Conservation (phyloP, 2,888 invertebrate species). For the Cheilosia pagana region DNA sequence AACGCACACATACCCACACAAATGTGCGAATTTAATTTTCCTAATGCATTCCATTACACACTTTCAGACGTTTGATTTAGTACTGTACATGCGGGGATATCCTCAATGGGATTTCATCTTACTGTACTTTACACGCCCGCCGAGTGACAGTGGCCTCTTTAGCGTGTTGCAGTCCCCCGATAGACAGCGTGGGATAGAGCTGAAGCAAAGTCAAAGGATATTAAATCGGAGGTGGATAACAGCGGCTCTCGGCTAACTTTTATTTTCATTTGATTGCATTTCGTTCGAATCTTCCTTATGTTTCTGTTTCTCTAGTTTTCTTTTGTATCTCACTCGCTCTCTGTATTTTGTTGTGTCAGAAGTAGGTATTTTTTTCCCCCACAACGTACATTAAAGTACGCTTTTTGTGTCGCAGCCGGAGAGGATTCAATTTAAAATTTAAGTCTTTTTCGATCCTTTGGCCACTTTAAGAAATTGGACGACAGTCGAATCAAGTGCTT, state of each 20-base stretch:
- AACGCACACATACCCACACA: neutral
- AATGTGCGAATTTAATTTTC: constrained; percentile 71
- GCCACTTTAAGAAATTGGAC: constrained; percentile 73
- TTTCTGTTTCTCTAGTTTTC: constrained; percentile 5
- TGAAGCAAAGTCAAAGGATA: constrained; percentile 56
- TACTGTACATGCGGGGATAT: constrained; percentile 36
- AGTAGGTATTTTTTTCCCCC: constrained; percentile 14
- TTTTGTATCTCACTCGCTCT: constrained; percentile 4
- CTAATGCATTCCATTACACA: constrained; percentile 73
- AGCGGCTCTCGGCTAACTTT: constrained; percentile 56
- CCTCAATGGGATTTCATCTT: constrained; percentile 51
- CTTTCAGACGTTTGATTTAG: constrained; percentile 62
- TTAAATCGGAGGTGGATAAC: constrained; percentile 55
- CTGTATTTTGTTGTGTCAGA: constrained; percentile 40
- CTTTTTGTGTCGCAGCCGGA: constrained; percentile 19
- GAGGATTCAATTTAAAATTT: constrained; percentile 64
- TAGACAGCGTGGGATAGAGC: constrained; percentile 7
- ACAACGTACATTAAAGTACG: constrained; percentile 56
- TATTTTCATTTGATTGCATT: constrained; percentile 73
- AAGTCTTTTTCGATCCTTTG: constrained; percentile 53
- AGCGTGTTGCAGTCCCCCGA: constrained; percentile 7
- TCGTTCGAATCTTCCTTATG: constrained; percentile 64
- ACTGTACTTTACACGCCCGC: constrained; percentile 34
- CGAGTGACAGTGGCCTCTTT: constrained; percentile 61
- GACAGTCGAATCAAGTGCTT: constrained; percentile 63